Base-by-base conservation (phyloP, 2,888 invertebrate genomes). In the Ectemnius continuus region DNA sequence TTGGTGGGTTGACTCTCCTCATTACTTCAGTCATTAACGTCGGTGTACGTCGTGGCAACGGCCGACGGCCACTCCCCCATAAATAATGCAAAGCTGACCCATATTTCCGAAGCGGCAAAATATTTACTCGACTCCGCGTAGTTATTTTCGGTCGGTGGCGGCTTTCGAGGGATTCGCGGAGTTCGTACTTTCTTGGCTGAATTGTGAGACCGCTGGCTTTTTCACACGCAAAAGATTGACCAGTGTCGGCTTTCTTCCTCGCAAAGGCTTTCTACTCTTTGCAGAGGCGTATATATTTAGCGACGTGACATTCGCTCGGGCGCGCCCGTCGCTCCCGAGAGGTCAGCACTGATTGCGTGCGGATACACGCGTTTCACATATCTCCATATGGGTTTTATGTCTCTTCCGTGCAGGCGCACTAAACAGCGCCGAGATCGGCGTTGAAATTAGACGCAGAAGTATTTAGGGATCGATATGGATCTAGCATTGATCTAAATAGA, bases 221-320 rank as follows among this genome's bases (percentile, higher is more conserved):
- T 36, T 11, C 36, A 36, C 36, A 1, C 8, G 36, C 36, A 36
- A 36, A 36, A 0, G 8, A 36, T 8, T 6, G 52, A 1, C 16
- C 14, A 14, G 52, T 14, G 52, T 16, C 52, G 52, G 16, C n/a
- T 52, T 14, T 60, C 18, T 59, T 72, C 72, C 71, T 61, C 60
- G 59, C 14, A 16, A 36, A 36, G 45, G 45, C 71, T 71, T 70
- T 76, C 70, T 72, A 72, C 52, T 62, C 4, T 69, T 72, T 67
- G 59, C 16, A 16, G 20, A 36, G 23, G 62, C 56, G 71, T 76
- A 80, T 76, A 80, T 75, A 82, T 79, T 83, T 83, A 82, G 76
- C 62, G 67, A 64, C 67, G 67, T 62, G 82, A 71, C 75, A 76
- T 73, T 75, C 76, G 72, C 73, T 56, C 70, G 62, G 70, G 67